Evolutionary conservation across 2,888 invertebrate species (phyloP), one percentile per base, ranked within the genome.

Genomic region (Esperia sulphurella): DNA sequence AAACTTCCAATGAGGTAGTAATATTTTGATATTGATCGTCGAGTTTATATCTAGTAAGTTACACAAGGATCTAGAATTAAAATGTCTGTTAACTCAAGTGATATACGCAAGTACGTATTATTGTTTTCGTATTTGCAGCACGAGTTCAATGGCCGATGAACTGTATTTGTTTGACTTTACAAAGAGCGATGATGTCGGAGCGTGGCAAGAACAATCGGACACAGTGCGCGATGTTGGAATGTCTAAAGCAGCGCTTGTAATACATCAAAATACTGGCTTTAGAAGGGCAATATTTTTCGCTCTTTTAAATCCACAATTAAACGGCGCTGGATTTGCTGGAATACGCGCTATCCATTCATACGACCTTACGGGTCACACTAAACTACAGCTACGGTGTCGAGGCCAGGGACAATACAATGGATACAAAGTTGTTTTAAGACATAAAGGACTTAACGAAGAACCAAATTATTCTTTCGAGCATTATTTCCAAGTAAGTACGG

Each of bases 301-400:
- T 3, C 72, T 93, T 43, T 65, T 93, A 14, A 93, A 93, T 65
- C 93, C 93, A 3, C 93, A 93, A 74, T 83, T 90, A 8, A 93
- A 93, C 56, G 93, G 93, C 0, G 93, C 93, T 14, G 92, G 93
- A 1, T 93, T 93, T 69, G 93, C 93, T 30, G 93, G 93, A 9
- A 85, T 92, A 52, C 73, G 91, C 52, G 89, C 84, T n/a, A 61
- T 78, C 10, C 84, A 81, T 8, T 66, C 78, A 14, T 85, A 91
- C 49, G 74, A 93, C 64, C 73, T 93, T 5, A 78, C 82, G 0
- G 81, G 79, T 8, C 87, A 82, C 57, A 76, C 79, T 0, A 83
- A 84, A 53, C 69, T 93, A 14, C 83, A 90, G 62, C 71, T 93
- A 8, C 75, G 73, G 50, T 91, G 92, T 55, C 83, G 93, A 53